Percentiles rank a stretch among this genome's conserved stretches.
Conservation (phyloP, 2,888 invertebrate species). For the Calameuta pallipes region DNA sequence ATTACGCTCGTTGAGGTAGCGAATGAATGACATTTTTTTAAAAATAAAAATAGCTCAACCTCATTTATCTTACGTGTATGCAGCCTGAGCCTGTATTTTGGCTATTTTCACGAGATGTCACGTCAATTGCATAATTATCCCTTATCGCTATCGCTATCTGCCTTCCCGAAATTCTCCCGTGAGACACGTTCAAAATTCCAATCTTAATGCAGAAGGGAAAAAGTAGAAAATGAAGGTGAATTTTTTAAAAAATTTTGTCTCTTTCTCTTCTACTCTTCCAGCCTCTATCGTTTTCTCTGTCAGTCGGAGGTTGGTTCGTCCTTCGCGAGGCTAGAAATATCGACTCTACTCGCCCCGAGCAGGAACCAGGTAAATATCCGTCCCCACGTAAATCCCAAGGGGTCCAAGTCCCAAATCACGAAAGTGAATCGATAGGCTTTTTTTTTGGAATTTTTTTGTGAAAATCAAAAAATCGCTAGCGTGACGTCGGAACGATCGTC, state of each 20-base stretch:
- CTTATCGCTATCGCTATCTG: not conserved
- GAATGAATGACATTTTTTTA: not conserved
- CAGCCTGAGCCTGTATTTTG: not conserved
- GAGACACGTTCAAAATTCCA: not conserved
- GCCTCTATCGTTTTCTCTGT: not conserved
- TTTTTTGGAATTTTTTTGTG: not conserved
- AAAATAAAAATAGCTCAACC: not conserved
- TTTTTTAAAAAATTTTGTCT: not conserved
- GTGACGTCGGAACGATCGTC: not conserved
- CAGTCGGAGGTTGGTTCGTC: not conserved
- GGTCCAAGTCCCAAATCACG: not conserved
- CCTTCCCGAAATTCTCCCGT: fast-evolving
- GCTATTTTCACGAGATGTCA: not conserved
- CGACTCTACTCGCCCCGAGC: not conserved
- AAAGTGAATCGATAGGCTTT: not conserved
- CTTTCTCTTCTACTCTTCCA: not conserved
- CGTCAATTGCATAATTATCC: not conserved
- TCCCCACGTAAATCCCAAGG: not conserved
- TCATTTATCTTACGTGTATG: not conserved
- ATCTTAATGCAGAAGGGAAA: not conserved
- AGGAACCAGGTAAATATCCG: not conserved
- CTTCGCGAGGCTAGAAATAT: not conserved
- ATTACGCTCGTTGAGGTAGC: not conserved
- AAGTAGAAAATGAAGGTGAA: not conserved
- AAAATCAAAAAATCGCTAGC: not conserved